phyloP scores from a whole-genome alignment of 37 sponge, comb jelly and placozoan species.

The Lycopodina hypogea region DNA sequence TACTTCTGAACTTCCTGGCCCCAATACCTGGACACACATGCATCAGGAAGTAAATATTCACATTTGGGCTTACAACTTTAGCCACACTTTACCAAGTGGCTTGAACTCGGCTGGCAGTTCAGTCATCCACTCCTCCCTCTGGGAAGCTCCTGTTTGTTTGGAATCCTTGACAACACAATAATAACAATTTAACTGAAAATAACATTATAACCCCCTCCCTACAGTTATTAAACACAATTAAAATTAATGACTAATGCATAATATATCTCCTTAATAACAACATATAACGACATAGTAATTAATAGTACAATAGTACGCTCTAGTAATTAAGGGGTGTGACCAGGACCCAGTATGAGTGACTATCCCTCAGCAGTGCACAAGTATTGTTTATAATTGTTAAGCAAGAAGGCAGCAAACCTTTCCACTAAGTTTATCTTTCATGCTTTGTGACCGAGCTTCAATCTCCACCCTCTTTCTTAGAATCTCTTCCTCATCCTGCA shows the following conservation, averaged over 20 bases:
- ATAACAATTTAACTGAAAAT: background rate
- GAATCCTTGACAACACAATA: background rate
- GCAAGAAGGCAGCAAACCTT: conserved; percentile 21
- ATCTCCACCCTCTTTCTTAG: conserved; percentile 32
- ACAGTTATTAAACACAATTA: no score
- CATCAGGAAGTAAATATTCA: background rate
- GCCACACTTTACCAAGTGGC: conserved; percentile 38
- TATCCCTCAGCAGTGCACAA: background rate
- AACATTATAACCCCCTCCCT: no score
- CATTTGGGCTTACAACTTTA: background rate
- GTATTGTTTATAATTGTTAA: background rate
- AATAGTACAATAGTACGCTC: no score
- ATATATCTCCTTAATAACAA: no score
- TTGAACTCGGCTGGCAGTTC: conserved; percentile 68
- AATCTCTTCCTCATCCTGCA: conserved; percentile 14
- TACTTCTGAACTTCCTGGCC: conserved; percentile 69
- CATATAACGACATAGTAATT: no score
- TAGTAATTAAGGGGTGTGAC: no score
- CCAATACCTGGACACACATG: conserved; percentile 45
- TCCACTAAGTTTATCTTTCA: conserved; percentile 55
- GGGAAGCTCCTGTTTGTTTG: conserved; percentile 11
- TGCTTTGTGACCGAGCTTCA: conserved; percentile 57
- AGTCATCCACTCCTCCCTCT: conserved; percentile 80
- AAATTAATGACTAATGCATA: no score
- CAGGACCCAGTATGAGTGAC: no score